Conservation (phyloP, 2,888 invertebrate genomes). For the Barypeithes pellucidus region DNA sequence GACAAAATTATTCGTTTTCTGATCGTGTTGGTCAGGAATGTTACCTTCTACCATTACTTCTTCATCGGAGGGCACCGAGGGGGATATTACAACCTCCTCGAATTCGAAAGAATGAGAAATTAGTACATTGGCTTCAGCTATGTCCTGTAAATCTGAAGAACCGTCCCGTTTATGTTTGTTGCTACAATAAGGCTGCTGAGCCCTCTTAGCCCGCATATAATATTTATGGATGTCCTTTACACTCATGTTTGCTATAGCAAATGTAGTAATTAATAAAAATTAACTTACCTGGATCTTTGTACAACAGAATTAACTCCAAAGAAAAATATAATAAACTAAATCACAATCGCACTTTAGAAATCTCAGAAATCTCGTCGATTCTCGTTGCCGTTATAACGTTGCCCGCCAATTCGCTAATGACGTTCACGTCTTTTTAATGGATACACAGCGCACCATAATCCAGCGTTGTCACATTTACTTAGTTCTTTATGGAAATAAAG, state of each 20-base stretch:
- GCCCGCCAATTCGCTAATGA: too few species aligned
- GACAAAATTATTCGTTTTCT: background rate
- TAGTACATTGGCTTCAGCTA: background rate
- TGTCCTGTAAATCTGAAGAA: background rate
- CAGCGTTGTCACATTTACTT: too few species aligned
- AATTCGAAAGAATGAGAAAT: background rate
- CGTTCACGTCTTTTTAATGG: too few species aligned
- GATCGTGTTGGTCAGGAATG: background rate
- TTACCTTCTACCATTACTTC: background rate
- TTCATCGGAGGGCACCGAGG: background rate
- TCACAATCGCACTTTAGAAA: too few species aligned
- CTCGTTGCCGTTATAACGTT: too few species aligned
- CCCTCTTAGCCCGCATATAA: background rate
- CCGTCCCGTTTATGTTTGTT: background rate
- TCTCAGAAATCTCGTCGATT: too few species aligned
- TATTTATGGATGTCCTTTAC: background rate
- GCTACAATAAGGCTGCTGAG: background rate
- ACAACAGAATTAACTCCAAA: too few species aligned
- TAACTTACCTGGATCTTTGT: too few species aligned
- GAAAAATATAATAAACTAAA: too few species aligned
- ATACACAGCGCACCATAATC: too few species aligned
- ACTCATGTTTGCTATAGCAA: background rate
- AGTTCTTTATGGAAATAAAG: too few species aligned
- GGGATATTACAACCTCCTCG: background rate
- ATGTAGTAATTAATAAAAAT: too few species aligned